Conservation (phyloP, 2,797 vertebrate genomes). For the Tapera naevia region DNA sequence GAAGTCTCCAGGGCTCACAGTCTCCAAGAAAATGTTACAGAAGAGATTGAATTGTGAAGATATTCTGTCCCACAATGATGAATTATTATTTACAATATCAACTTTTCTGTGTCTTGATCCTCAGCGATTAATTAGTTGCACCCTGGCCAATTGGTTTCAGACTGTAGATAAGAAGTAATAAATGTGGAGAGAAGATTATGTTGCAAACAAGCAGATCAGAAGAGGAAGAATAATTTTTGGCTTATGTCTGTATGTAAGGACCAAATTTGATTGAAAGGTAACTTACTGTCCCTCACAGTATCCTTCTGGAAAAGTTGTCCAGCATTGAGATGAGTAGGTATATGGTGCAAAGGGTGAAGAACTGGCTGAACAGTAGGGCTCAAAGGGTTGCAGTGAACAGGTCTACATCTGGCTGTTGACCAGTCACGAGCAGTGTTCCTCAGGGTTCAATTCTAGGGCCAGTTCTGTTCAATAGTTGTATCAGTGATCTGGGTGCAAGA, state of each 20-base stretch:
- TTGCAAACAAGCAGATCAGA: not conserved
- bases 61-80: not conserved
- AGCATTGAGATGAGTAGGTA: not conserved
- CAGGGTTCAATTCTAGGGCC: not conserved
- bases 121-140: not conserved
- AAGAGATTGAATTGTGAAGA: not conserved
- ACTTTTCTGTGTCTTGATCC: not conserved
- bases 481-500: not conserved
- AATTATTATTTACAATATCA: not conserved
- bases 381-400: fast-evolving
- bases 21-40: not conserved
- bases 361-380: not conserved
- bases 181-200: not conserved
- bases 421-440: not conserved
- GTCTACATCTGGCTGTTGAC: not conserved
- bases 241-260: not conserved
- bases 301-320: not conserved
- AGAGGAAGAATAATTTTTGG: not conserved
- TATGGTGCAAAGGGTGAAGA: not conserved
- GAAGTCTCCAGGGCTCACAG: not conserved
- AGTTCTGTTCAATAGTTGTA: not conserved
- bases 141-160: not conserved
- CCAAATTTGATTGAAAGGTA: not conserved
- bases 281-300: not conserved
- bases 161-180: not conserved